These are phyloP conservation scores for Gadus chalcogrammus DNA, from an alignment of 2,113 vertebrate genomes.

Conservation along the genomic window DNA sequence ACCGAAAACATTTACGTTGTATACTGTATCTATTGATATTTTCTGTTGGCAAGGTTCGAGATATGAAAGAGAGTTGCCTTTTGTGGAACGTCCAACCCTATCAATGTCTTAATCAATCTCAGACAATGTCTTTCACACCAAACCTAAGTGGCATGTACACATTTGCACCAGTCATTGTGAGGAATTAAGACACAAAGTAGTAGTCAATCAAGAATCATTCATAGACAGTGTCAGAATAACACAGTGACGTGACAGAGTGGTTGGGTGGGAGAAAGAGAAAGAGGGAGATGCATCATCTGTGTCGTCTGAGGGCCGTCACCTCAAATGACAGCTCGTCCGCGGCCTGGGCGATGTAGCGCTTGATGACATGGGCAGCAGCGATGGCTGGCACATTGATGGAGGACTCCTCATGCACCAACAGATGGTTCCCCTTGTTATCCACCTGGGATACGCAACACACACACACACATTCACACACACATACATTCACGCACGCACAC, in stretches of 20 bases:
- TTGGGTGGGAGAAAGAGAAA: not conserved
- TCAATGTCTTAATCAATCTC: too few relatives aligned
- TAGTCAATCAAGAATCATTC: not conserved
- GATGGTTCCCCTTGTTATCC: constrained; percentile 97
- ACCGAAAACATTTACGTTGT: too few relatives aligned
- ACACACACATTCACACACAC: not conserved
- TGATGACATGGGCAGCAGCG: constrained; percentile 96
- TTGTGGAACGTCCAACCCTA: too few relatives aligned
- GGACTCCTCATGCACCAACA: constrained; percentile 94
- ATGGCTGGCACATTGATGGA: constrained; percentile 98
- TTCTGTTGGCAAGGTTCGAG: too few relatives aligned
- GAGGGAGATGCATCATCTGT: not conserved
- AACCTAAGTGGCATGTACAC: too few relatives aligned
- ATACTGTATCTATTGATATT: too few relatives aligned
- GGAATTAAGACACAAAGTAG: not conserved
- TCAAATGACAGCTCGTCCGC: constrained; percentile 95
- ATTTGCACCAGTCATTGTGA: too few relatives aligned
- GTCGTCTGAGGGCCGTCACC: constrained; percentile 66
- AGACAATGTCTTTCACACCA: too few relatives aligned
- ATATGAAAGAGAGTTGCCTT: too few relatives aligned
- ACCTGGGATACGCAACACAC: constrained; percentile 70
- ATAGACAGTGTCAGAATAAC: not conserved
- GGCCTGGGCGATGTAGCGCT: constrained; percentile 93
- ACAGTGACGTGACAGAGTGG: not conserved
- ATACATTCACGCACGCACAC: too few relatives aligned